Percentiles rank a stretch among this genome's conserved stretches.
Evolutionary conservation across 1,140 invertebrate genomes (phyloP).

Genomic region (Drosophila murphyi): DNA sequence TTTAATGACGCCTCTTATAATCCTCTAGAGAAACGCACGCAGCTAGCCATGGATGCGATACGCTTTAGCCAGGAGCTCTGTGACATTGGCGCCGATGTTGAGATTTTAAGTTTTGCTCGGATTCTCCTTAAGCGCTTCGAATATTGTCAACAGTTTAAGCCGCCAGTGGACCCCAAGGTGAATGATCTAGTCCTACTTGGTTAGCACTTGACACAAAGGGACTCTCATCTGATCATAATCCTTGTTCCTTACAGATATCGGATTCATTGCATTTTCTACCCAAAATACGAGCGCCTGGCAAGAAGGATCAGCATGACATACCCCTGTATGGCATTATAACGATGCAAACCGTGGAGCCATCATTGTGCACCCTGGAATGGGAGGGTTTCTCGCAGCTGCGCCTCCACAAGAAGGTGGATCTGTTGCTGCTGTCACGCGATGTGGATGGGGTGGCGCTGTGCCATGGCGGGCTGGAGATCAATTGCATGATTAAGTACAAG

Average conservation of each 20-base stretch:
- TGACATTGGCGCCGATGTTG: conserved; percentile 88
- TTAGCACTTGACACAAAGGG: too few relatives aligned
- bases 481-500: conserved; percentile 84
- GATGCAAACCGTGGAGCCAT: conserved; percentile 86
- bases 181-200: neutral
- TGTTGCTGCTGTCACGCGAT: conserved; percentile 85
- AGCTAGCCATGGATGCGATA: conserved; percentile 85
- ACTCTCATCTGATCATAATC: neutral
- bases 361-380: conserved; percentile 85
- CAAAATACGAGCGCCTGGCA: conserved; percentile 84
- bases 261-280: conserved; percentile 85
- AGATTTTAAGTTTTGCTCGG: conserved; percentile 88
- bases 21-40: conserved; percentile 74
- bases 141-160: conserved; percentile 85
- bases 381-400: conserved; percentile 85
- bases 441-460: conserved; percentile 85
- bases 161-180: conserved; percentile 83
- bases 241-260: conserved; percentile 63
- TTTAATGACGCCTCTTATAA: neutral
- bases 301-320: conserved; percentile 81
- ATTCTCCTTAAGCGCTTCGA: conserved; percentile 88
- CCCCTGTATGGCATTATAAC: conserved; percentile 86
- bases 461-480: conserved; percentile 85
- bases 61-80: conserved; percentile 87
- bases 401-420: conserved; percentile 85